A percentile compares a stretch with the other conserved stretches of the same genome.
These are phyloP conservation scores for Lordiphosa andalusiaca DNA, from an alignment of 2,888 invertebrate genomes.

Conservation along the genomic window DNA sequence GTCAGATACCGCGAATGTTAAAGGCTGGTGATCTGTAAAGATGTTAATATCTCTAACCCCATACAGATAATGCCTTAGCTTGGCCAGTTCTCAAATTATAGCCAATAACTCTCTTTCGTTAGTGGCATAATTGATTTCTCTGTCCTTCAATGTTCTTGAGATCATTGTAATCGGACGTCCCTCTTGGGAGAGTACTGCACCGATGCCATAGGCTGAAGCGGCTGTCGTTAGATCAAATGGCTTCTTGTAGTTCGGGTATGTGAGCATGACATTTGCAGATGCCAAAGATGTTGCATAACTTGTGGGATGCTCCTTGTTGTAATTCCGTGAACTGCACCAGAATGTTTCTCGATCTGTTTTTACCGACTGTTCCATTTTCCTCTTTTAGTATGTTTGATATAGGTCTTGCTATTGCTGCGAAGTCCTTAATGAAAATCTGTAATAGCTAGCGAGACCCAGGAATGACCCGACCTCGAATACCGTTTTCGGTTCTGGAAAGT, in stretches of 20 bases:
- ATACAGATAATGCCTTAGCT: constrained; percentile 7
- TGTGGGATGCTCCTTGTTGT: constrained; percentile 6
- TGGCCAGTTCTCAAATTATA: constrained; percentile 5
- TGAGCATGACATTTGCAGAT: constrained; percentile 6
- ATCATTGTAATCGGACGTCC: constrained; percentile 13
- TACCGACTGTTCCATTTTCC: constrained; percentile 11
- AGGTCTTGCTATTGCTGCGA: constrained; percentile 5
- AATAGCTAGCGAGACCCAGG: constrained; percentile 3
- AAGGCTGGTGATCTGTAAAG: constrained; percentile 5
- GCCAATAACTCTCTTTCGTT: constrained; percentile 10
- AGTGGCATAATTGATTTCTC: constrained; percentile 9
- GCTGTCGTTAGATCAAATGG: constrained; percentile 5
- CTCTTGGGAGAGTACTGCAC: no score
- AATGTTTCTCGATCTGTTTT: constrained; percentile 8
- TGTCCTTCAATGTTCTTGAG: constrained; percentile 9
- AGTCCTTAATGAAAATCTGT: constrained; percentile 9
- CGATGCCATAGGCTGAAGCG: constrained; percentile 5
- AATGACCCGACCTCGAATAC: constrained; percentile 2
- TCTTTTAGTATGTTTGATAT: constrained; percentile 6
- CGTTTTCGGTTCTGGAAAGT: constrained; percentile 3
- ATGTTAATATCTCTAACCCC: constrained; percentile 5
- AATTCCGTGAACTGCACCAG: constrained; percentile 3
- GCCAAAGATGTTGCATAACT: constrained; percentile 13
- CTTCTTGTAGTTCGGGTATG: neutral
- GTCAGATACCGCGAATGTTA: constrained; percentile 1